Evolutionary conservation across 2,888 invertebrate species (phyloP), one percentile per base, ranked within the genome.

Genomic region (Tinea pellionella): DNA sequence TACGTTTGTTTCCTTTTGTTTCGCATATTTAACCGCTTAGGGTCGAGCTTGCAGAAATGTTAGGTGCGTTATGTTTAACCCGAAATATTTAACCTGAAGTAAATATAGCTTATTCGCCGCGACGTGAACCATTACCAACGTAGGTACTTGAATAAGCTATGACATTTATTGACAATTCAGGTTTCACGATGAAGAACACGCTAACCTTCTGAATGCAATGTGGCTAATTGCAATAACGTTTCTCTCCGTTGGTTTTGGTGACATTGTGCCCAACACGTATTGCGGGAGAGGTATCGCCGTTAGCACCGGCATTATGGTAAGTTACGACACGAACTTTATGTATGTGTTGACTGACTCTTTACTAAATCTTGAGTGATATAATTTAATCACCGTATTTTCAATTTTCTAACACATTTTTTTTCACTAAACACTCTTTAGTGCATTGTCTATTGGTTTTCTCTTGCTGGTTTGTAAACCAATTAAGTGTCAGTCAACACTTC

Each of bases 161-260:
- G 73, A 74, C 75, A 82, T 84, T 84, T 86, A 81, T 86, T 85
- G 72, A 80, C 78, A 67, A 84, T 87, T 80, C 82, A 98, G 98
- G 92, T 96, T 97, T 91, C 97, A 98, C 90, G 98, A 98, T 80
- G 96, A 96, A 89, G 96, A 97, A 89, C 98, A 98, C 89, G 97
- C 97, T 84, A 98, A 98, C 90, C 94, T 98, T 80, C 92, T 97
- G 85, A 99, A 99, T 90, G 97, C 99, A 76, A 98, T 99, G 96
- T 99, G 99, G 99, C 93, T 99, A 89, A 98, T 99, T 87, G 98
- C 99, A 78, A 99, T 99, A 81, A 99, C 99, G 75, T 99, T 99
- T 92, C 94, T 99, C 81, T 98, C 98, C 89, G 98, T 99, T 78
- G 99, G 99, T 83, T 99, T 99, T 90, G 99, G 99, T 80, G 99